Evolutionary conservation across 2,888 invertebrate species (phyloP), one percentile per base, ranked within the genome.

Genomic region (Tortricodes alternella): DNA sequence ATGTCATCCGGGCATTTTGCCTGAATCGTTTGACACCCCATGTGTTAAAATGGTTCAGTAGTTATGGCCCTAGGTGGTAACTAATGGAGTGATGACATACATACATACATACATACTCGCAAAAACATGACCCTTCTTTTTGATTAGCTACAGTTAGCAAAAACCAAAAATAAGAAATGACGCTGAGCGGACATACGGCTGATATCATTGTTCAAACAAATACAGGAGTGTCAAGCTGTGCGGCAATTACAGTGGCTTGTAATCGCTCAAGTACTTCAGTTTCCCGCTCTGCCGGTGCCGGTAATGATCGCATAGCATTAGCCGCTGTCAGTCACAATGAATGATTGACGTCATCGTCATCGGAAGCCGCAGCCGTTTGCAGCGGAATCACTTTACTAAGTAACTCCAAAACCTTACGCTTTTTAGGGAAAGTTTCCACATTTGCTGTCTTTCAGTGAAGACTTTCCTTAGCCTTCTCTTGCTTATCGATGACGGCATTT

Each of bases 321-420:
- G 43, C 66, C 53, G 60, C 70, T 71, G 77, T 73, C 76, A 69
- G 60, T 76, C 72, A 70, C 71, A 69, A 72, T 73, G 62, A 66
- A 52, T 61, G 64, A 65, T 61, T 66, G 64, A 65, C 74, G 73
- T 74, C 76, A 68, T 18, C 38, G 1, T 38, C 1, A 11, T 21
- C 2, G 29, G 34, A 13, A 23, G 23, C 16, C 23, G 29, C 35
- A 35, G 24, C 4, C 9, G 1, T 8, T 3, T 24, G 15, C 46
- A 53, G 53, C 44, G 5, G 29, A 0, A 15, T 46, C 53, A 53
- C 29, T 53, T 29, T n/a, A n/a, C n/a, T n/a, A n/a, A n/a, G n/a
- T n/a, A n/a, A n/a, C n/a, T n/a, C 23, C 11, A n/a, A 23, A 37
- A 18, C 6, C 7, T 16, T 5, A 16, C 1, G 1, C 7, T 35